Evolutionary conservation across 2,113 vertebrate species (phyloP).

Genomic region (Montifringilla adamsi): DNA sequence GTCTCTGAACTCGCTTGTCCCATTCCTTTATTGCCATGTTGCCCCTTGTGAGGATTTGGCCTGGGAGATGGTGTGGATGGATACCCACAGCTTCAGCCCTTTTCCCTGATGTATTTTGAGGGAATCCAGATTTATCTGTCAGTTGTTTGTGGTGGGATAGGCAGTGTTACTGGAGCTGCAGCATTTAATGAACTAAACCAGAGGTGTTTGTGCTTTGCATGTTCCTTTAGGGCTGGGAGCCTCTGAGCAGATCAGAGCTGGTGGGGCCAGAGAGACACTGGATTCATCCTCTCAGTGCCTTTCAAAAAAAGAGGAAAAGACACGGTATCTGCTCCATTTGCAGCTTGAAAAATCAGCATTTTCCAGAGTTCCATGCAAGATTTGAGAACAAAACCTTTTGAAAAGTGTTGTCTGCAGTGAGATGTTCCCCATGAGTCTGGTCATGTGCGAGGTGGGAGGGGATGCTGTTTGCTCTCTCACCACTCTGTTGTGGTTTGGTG

Average conservation of each 20-base stretch:
- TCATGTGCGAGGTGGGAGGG: neutral
- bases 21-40: neutral
- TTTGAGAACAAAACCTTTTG: neutral
- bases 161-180: neutral
- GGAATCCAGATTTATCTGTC: neutral
- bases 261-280: neutral
- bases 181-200: neutral
- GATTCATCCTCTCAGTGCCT: neutral
- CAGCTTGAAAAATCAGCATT: neutral
- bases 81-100: neutral
- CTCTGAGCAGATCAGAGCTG: neutral
- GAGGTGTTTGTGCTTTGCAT: neutral
- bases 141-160: neutral
- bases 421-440: neutral
- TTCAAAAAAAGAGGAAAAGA: neutral
- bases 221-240: neutral
- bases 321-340: neutral
- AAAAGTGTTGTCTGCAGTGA: neutral
- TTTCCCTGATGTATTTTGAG: neutral
- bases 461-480: neutral
- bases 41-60: neutral
- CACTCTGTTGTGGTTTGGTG: conserved; percentile 35
- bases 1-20: neutral
- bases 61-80: neutral
- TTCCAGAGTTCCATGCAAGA: neutral